These are phyloP conservation scores for Pseudochromis fuscus DNA, from an alignment of 2,797 vertebrate species.

Conservation along the genomic window DNA sequence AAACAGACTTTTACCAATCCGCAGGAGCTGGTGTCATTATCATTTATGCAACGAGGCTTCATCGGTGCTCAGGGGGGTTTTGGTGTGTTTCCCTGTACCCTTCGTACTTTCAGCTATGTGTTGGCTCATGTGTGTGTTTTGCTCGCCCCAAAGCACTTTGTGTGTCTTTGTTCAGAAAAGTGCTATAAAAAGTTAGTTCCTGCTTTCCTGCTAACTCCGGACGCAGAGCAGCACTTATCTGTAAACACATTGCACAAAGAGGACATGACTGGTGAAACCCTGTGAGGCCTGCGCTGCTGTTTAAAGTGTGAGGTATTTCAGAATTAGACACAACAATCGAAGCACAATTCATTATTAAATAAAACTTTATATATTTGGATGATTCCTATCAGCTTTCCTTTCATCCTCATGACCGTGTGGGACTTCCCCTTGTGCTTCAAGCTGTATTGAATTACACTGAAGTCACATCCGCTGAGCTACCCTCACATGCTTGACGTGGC, in stretches of 20 bases:
- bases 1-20: conserved; percentile 28
- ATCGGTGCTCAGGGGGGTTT: neutral
- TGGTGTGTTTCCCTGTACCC: neutral
- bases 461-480: conserved; percentile 39
- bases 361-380: neutral
- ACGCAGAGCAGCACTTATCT: conserved; percentile 49
- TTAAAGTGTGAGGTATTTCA: no score
- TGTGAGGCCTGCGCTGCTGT: neutral
- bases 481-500: neutral
- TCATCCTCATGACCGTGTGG: conserved; percentile 6
- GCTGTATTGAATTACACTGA: conserved; percentile 46
- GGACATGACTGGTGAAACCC: conserved; percentile 31
- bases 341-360: no score
- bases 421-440: conserved; percentile 20
- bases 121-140: neutral
- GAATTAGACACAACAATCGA: no score
- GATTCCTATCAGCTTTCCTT: conserved; percentile 1
- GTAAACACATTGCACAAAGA: conserved; percentile 50
- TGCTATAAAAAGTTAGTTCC: conserved; percentile 53
- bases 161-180: conserved; percentile 46
- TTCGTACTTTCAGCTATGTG: neutral
- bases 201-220: conserved; percentile 45
- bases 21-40: conserved; percentile 45
- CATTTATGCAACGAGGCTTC: conserved; percentile 20
- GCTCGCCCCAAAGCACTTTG: conserved; percentile 16